Evolutionary conservation across 2,888 invertebrate genomes (phyloP), one percentile per base, ranked within the genome.

Genomic region (Drosophila nigricruria): DNA sequence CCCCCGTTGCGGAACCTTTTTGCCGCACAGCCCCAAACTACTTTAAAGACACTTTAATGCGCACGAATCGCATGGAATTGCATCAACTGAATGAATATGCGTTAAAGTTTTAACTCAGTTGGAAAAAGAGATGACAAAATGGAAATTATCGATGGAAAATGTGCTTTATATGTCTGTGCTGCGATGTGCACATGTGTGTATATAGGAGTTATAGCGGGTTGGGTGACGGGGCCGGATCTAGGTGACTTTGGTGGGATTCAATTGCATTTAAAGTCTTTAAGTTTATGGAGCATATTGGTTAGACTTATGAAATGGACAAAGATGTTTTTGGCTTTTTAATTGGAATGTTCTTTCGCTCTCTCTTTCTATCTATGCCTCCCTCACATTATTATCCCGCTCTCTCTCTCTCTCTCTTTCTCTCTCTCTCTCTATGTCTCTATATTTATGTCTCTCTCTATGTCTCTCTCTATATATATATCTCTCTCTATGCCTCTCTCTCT

Each of bases 31-130:
- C 6, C 12, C 2, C 12, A 1, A 3, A 34, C 25, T 10, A 32
- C n/a, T 16, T 47, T 54, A 49, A 68, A 38, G 8, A 2, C 36
- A 10, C 12, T 47, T 53, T 38, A 38, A 52, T 25, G 5, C 50
- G 8, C 16, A 14, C 45, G 43, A 43, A 16, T 16, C 18, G 42
- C 18, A 8, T 10, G 12, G 23, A 43, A 23, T 16, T 12, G 42
- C 40, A n/a, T 10, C 5, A 40, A 12, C 40, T 40, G 20, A 12
- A 12, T 20, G 5, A 20, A 49, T 14, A 5, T 10, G 47, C 32
- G 5, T 50, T 50, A 32, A 50, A 50, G 50, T 8, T 20, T 20
- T 16, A 0, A 10, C 14, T 20, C 1, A 9, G 27, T 9, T 14
- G 10, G 10, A n/a, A 16, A 16, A 9, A 47, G 25, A 10, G 47